Conservation (phyloP, 2,113 vertebrate species). For the Ornithorhynchus anatinus region DNA sequence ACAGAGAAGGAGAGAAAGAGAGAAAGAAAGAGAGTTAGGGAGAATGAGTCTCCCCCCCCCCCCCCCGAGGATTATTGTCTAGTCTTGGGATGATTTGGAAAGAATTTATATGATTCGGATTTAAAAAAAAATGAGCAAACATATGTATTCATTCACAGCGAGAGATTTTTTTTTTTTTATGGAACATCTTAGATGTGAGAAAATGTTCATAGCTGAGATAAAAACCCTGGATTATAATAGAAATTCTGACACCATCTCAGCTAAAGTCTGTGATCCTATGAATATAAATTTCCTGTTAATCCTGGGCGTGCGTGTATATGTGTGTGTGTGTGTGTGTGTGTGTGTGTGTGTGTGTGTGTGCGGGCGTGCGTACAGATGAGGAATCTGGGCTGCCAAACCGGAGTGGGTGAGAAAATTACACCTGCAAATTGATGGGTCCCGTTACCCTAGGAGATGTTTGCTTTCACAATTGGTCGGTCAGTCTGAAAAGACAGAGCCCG, state of each 20-base stretch:
- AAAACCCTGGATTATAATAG: neutral
- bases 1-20: neutral
- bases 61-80: neutral
- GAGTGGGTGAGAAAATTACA: no score
- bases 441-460: no score
- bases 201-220: neutral
- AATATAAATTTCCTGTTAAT: neutral
- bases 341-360: no score
- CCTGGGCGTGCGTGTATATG: neutral
- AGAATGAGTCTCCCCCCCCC: neutral
- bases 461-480: no score
- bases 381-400: no score
- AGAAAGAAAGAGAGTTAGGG: neutral
- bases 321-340: neutral
- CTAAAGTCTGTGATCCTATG: neutral
- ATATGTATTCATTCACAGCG: neutral
- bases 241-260: neutral
- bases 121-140: neutral
- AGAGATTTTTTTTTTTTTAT: constrained; percentile 6
- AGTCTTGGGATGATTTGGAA: neutral
- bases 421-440: no score
- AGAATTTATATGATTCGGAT: constrained; percentile 11
- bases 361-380: no score
- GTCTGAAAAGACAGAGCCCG: no score
- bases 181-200: neutral